A percentile compares a stretch with the other conserved stretches of the same genome.
phyloP scores from a whole-genome alignment of 2,888 invertebrate species.

The Gryllus longicercus region DNA sequence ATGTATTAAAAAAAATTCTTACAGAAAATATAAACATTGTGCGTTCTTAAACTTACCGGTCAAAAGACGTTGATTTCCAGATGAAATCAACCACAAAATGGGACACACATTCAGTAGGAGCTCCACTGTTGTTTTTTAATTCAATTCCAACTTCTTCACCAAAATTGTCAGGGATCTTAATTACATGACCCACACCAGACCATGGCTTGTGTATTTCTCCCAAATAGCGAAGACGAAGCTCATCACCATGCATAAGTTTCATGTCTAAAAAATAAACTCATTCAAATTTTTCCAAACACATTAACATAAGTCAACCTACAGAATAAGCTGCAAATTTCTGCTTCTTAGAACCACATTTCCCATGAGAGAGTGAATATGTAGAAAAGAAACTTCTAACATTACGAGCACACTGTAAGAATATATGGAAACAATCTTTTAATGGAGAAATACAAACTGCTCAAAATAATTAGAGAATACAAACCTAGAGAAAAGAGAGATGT shows the following conservation, averaged over 20 bases:
- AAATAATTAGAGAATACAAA: too few species aligned
- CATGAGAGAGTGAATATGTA: too few species aligned
- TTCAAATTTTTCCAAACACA: too few species aligned
- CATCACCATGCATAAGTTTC: conserved; percentile 99
- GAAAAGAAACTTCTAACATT: too few species aligned
- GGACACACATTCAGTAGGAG: conserved; percentile 89
- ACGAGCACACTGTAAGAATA: too few species aligned
- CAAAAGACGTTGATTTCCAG: conserved; percentile 98
- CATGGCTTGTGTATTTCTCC: conserved; percentile 92
- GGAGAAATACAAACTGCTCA: too few species aligned
- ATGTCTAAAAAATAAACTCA: conserved; percentile 63
- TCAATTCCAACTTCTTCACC: conserved; percentile 98
- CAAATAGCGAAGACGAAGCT: conserved; percentile 84
- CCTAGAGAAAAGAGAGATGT: too few species aligned
- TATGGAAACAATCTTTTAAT: too few species aligned
- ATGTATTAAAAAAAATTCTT: neutral
- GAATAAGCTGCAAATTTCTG: too few species aligned
- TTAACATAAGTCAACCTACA: too few species aligned
- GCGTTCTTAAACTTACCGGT: conserved; percentile 59
- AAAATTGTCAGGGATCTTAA: conserved; percentile 91
- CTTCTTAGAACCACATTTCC: too few species aligned
- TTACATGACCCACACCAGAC: conserved; percentile 98
- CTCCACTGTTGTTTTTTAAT: conserved; percentile 84
- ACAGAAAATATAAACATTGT: too few species aligned
- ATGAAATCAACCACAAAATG: conserved; percentile 98